phyloP scores from a whole-genome alignment of 2,797 vertebrate species.

The Sebastes vulpes region DNA sequence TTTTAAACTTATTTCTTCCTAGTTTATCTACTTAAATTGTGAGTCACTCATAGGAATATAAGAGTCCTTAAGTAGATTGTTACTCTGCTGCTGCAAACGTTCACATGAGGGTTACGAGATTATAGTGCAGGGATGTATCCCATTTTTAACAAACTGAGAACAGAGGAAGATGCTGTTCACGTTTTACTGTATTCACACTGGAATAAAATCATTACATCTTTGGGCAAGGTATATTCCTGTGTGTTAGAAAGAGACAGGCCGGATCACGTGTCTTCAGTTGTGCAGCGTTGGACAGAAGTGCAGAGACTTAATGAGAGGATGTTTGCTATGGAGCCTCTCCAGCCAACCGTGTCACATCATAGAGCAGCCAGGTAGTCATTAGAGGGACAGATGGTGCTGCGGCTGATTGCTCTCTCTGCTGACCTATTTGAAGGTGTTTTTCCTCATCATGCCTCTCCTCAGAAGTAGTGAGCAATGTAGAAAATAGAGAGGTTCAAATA shows the following conservation, averaged over 20 bases:
- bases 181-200: not conserved
- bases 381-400: constrained; percentile 82
- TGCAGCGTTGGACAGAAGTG: constrained; percentile 39
- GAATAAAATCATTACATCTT: constrained; percentile 11
- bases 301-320: constrained; percentile 62
- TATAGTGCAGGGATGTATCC: not conserved
- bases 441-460: constrained; percentile 53
- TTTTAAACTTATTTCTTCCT: not conserved
- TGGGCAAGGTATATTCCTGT: not conserved
- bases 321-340: constrained; percentile 64
- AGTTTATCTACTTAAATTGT: constrained; percentile 2
- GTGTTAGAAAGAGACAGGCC: constrained; percentile 4
- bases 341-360: constrained; percentile 71
- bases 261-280: constrained; percentile 38
- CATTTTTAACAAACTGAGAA: not conserved
- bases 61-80: constrained; percentile 10
- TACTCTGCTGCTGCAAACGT: constrained; percentile 1
- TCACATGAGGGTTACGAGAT: not conserved
- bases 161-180: not conserved
- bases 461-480: constrained; percentile 35
- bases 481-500: constrained; percentile 14
- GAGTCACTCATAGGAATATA: constrained; percentile 17
- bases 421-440: constrained; percentile 76
- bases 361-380: constrained; percentile 82
- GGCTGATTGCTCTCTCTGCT: constrained; percentile 76